These are phyloP conservation scores for Crypturellus tataupa DNA, from an alignment of 2,797 vertebrate species.

Conservation along the genomic window DNA sequence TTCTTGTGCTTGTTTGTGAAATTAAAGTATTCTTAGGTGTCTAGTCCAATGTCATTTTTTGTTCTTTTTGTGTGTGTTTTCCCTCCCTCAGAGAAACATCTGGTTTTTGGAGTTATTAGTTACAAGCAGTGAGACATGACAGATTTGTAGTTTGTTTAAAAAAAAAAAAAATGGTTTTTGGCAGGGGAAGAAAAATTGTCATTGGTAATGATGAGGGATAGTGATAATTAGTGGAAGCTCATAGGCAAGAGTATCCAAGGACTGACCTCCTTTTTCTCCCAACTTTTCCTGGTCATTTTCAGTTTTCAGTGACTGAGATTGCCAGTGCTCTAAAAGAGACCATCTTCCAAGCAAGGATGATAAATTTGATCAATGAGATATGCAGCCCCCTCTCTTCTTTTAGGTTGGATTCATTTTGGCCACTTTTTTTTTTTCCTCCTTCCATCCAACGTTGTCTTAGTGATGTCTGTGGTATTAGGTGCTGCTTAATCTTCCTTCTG, in stretches of 20 bases:
- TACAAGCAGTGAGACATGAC: background rate
- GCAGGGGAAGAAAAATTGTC: background rate
- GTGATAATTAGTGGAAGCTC: background rate
- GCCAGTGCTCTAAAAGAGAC: background rate
- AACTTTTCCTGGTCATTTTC: background rate
- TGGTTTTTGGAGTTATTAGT: background rate
- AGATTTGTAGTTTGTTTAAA: background rate
- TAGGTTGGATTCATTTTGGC: slow-evolving; percentile 6
- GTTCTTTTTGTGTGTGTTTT: background rate
- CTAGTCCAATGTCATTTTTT: background rate
- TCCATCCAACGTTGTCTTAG: background rate
- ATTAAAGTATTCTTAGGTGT: background rate
- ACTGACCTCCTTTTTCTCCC: background rate
- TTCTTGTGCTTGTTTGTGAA: slow-evolving; percentile 29
- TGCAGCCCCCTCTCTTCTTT: background rate
- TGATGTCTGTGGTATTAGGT: slow-evolving; percentile 45
- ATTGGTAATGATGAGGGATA: background rate
- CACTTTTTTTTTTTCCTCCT: background rate
- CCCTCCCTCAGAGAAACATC: background rate
- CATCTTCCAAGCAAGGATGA: background rate
- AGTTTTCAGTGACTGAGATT: background rate
- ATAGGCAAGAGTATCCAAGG: background rate
- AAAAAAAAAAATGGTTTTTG: background rate
- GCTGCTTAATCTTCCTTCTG: slow-evolving; percentile 52
- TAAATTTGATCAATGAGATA: background rate